phyloP scores from a whole-genome alignment of 2,888 invertebrate genomes.

The Limnephilus marmoratus region DNA sequence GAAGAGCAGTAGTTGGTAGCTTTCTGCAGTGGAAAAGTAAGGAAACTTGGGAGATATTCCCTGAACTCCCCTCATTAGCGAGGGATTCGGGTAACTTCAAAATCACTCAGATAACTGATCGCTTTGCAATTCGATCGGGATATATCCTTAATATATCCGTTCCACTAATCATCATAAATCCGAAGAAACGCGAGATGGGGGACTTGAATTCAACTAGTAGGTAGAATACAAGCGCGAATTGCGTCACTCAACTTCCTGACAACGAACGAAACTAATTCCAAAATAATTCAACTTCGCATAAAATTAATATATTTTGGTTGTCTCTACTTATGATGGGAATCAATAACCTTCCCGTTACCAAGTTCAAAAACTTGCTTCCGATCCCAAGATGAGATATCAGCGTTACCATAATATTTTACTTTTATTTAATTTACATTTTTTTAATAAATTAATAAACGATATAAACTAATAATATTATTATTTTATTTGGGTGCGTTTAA shows the following conservation, averaged over 20 bases:
- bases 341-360: too few relatives aligned
- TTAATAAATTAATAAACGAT: too few relatives aligned
- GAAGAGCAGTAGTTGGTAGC: not conserved
- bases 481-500: too few relatives aligned
- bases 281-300: too few relatives aligned
- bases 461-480: too few relatives aligned
- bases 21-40: not conserved
- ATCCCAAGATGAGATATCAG: too few relatives aligned
- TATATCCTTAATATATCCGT: constrained; percentile 14
- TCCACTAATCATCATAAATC: constrained; percentile 35
- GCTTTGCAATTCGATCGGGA: constrained; percentile 31
- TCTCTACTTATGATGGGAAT: too few relatives aligned
- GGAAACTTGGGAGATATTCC: not conserved
- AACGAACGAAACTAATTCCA: not conserved
- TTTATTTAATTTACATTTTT: too few relatives aligned
- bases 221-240: not conserved
- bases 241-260: not conserved
- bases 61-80: constrained; percentile 20
- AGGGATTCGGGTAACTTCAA: constrained; percentile 3
- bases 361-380: too few relatives aligned
- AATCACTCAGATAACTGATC: constrained; percentile 24
- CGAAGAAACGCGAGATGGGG: not conserved
- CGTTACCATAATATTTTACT: too few relatives aligned
- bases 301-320: too few relatives aligned
- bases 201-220: not conserved